Percentiles rank a stretch among this genome's conserved stretches.
Conservation (phyloP, 1,140 invertebrate species). For the Drosophila ananassae region DNA sequence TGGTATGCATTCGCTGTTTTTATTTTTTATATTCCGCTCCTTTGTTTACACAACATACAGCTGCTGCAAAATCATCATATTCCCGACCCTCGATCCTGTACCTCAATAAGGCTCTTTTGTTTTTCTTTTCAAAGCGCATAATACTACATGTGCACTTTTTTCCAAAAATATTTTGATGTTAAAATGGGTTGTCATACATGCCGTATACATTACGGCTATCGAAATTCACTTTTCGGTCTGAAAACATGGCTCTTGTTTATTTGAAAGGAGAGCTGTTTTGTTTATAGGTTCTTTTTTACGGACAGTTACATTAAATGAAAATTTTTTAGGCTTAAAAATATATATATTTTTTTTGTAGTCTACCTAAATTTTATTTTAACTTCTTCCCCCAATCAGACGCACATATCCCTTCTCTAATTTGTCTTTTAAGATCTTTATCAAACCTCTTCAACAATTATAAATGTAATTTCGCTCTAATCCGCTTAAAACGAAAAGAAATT, state of each 20-base stretch:
- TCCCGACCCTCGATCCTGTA: slow-evolving; percentile 4
- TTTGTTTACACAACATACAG: slow-evolving; percentile 30
- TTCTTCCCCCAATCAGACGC: background rate
- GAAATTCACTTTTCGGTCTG: too few species aligned
- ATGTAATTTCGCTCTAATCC: slow-evolving; percentile 53
- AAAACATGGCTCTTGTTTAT: too few species aligned
- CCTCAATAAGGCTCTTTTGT: slow-evolving; percentile 6
- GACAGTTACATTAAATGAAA: too few species aligned
- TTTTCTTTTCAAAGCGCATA: slow-evolving; percentile 16
- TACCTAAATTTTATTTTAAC: background rate
- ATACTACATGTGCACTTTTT: slow-evolving; percentile 6
- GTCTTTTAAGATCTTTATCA: slow-evolving; percentile 5
- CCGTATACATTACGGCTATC: background rate
- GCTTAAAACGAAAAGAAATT: slow-evolving; percentile 58
- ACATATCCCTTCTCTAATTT: slow-evolving; percentile 5
- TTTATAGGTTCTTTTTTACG: too few species aligned
- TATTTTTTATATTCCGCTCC: slow-evolving; percentile 19
- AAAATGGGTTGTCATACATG: background rate
- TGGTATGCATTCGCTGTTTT: slow-evolving; percentile 27
- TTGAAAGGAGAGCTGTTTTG: too few species aligned
- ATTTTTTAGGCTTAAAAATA: too few species aligned
- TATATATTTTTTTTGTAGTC: background rate
- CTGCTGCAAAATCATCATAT: slow-evolving; percentile 32
- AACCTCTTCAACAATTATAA: slow-evolving; percentile 32
- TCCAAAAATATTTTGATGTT: too few species aligned